These are phyloP conservation scores for Thalassarche chlororhynchos DNA, from an alignment of 2,113 vertebrate species.

Conservation along the genomic window DNA sequence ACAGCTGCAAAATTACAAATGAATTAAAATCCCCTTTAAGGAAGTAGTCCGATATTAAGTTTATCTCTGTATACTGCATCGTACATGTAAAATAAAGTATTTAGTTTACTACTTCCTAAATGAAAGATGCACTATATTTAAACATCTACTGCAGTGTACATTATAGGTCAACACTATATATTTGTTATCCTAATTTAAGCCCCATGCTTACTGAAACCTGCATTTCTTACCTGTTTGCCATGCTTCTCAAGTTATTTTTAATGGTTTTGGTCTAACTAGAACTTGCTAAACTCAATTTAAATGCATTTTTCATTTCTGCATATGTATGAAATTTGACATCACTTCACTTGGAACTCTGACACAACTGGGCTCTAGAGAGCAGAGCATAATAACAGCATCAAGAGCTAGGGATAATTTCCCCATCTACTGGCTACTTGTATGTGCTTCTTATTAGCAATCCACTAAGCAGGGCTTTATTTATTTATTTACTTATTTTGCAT, in stretches of 20 bases:
- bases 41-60: not conserved
- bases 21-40: not conserved
- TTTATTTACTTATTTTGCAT: not conserved
- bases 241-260: not conserved
- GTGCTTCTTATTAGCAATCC: not conserved
- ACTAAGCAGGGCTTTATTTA: not conserved
- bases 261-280: not conserved
- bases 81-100: not conserved
- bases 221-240: not conserved
- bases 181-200: not conserved
- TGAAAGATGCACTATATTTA: not conserved
- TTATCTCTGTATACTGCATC: not conserved
- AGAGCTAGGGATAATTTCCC: not conserved
- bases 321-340: not conserved
- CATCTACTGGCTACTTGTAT: not conserved
- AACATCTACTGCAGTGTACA: not conserved
- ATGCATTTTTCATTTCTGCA: not conserved
- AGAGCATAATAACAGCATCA: not conserved
- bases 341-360: not conserved
- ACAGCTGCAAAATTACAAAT: not conserved
- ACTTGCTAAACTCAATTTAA: not conserved
- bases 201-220: not conserved
- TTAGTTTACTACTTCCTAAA: not conserved
- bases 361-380: not conserved
- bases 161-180: not conserved